Evolutionary conservation across 1,140 invertebrate genomes (phyloP).

Genomic region (Adelges cooleyi): DNA sequence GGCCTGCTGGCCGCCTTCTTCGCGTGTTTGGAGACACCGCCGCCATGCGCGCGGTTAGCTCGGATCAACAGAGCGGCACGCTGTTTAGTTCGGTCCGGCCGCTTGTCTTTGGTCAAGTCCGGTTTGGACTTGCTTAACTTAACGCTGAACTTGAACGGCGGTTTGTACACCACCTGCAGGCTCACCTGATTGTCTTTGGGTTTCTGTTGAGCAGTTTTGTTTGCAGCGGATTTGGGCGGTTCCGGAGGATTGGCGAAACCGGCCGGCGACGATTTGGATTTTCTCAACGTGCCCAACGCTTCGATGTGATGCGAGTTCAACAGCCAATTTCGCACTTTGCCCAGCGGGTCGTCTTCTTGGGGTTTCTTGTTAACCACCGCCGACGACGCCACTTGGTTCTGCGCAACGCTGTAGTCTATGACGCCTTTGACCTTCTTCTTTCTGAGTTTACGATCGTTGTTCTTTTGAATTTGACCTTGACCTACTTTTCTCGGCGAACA

Average conservation of each 20-base stretch:
- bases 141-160: slow-evolving; percentile 70
- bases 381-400: neutral
- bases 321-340: slow-evolving; percentile 74
- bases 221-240: neutral
- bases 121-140: slow-evolving; percentile 47
- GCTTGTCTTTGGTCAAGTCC: slow-evolving; percentile 28
- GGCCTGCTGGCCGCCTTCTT: neutral
- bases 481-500: neutral
- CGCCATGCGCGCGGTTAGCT: slow-evolving; percentile 18
- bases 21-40: neutral
- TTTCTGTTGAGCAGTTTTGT: slow-evolving; percentile 10
- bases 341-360: slow-evolving; percentile 53
- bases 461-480: neutral
- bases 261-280: slow-evolving; percentile 59
- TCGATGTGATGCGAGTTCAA: slow-evolving; percentile 50
- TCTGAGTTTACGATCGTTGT: neutral
- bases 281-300: slow-evolving; percentile 39
- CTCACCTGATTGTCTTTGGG: slow-evolving; percentile 48
- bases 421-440: slow-evolving; percentile 14
- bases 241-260: slow-evolving; percentile 38
- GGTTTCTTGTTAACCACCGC: neutral
- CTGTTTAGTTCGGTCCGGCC: slow-evolving; percentile 29
- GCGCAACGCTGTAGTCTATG: slow-evolving; percentile 1
- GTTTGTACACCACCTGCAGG: slow-evolving; percentile 71
- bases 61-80: slow-evolving; percentile 28